These are phyloP conservation scores for Clistopyga incitator DNA, from an alignment of 2,888 invertebrate species.

Conservation along the genomic window DNA sequence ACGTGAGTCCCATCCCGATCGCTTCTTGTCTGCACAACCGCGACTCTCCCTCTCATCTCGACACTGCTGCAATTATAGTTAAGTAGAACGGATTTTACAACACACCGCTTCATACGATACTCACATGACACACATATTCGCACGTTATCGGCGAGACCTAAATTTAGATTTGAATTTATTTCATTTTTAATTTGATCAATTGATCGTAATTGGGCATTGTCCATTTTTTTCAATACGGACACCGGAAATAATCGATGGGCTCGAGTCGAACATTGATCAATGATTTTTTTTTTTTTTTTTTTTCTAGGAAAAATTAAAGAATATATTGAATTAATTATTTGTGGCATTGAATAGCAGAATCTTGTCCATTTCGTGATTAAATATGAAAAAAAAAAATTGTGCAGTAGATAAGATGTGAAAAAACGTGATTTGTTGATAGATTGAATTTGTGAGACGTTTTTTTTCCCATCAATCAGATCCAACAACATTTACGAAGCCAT, in stretches of 20 bases:
- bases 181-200: too few relatives aligned
- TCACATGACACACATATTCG: neutral
- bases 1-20: conserved; percentile 81
- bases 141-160: neutral
- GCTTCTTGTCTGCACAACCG: conserved; percentile 66
- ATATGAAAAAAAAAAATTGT: too few relatives aligned
- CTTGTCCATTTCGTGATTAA: too few relatives aligned
- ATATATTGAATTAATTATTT: too few relatives aligned
- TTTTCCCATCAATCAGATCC: neutral
- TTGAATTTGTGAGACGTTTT: neutral
- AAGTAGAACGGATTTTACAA: conserved; percentile 37
- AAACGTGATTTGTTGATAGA: too few relatives aligned
- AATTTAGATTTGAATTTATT: too few relatives aligned
- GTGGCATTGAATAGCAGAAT: too few relatives aligned
- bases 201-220: neutral
- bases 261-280: too few relatives aligned
- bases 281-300: too few relatives aligned
- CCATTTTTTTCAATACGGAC: neutral
- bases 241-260: neutral
- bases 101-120: neutral
- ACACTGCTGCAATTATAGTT: conserved; percentile 57
- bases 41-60: conserved; percentile 68
- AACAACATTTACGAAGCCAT: neutral
- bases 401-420: too few relatives aligned
- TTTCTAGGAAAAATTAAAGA: too few relatives aligned